A percentile compares a stretch with the other conserved stretches of the same genome.
phyloP scores from a whole-genome alignment of 2,888 invertebrate genomes.

The Sturmia bella region DNA sequence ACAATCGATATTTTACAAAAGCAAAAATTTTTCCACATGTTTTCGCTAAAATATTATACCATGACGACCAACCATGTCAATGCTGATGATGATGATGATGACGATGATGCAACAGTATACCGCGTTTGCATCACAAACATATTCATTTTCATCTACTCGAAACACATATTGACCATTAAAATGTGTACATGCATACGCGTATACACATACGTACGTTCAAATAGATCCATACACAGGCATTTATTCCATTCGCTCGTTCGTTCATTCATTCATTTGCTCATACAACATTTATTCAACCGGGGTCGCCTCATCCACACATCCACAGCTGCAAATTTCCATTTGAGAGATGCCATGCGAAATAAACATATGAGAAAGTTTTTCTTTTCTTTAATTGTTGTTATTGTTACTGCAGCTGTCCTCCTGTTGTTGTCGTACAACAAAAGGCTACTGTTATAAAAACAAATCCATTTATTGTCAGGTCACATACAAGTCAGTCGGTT shows the following conservation, averaged over 20 bases:
- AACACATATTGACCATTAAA: constrained; percentile 18
- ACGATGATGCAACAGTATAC: constrained; percentile 35
- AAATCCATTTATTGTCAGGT: background rate
- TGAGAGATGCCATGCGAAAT: constrained; percentile 6
- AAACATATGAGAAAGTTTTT: constrained; percentile 27
- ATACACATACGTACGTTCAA: background rate
- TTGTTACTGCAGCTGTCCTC: background rate
- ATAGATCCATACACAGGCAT: background rate
- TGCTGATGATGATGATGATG: constrained; percentile 32
- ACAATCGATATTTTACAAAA: constrained; percentile 47
- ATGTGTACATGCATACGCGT: background rate
- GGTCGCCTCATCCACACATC: too few species aligned
- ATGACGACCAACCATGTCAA: constrained; percentile 37
- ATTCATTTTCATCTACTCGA: constrained; percentile 1
- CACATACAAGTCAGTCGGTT: constrained; percentile 1
- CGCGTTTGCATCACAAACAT: constrained; percentile 1
- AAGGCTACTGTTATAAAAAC: background rate
- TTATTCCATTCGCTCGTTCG: background rate
- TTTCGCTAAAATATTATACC: constrained; percentile 35
- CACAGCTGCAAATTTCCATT: constrained; percentile 41
- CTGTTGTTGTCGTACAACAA: background rate
- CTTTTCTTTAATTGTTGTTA: constrained; percentile 4
- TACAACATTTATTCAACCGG: background rate
- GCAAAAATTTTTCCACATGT: constrained; percentile 31
- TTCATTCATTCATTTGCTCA: background rate